Percentiles rank a stretch among this genome's conserved stretches.
Evolutionary conservation across 2,888 invertebrate genomes (phyloP).

Genomic region (Acrobasis suavella): DNA sequence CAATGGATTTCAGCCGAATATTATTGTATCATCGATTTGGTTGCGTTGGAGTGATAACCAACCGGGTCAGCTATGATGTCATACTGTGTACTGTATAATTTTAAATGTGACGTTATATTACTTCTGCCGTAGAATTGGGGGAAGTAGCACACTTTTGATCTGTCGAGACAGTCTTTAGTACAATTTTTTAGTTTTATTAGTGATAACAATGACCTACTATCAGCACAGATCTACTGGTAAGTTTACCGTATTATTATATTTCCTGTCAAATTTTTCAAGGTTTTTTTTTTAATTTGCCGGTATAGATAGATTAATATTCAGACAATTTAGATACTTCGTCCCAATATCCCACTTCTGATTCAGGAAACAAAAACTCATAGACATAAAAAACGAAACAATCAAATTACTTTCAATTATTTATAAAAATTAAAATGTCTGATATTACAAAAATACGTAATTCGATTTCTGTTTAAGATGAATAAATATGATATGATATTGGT

Average conservation of each 20-base stretch:
- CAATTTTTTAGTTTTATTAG: background rate
- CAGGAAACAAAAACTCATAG: background rate
- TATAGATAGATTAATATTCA: background rate
- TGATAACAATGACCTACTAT: constrained; percentile 13
- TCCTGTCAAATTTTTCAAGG: background rate
- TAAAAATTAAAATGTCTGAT: background rate
- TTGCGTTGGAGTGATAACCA: constrained; percentile 55
- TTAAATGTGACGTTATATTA: constrained; percentile 72
- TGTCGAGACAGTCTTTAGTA: background rate
- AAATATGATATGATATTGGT: background rate
- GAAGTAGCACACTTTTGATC: constrained; percentile 39
- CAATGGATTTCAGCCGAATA: constrained; percentile 29
- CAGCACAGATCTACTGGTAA: constrained; percentile 15
- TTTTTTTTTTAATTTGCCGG: background rate
- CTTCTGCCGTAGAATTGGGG: constrained; percentile 58
- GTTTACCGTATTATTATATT: background rate
- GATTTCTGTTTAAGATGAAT: background rate
- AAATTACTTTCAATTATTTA: background rate
- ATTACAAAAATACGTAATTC: background rate
- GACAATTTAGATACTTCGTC: background rate
- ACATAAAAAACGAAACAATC: background rate
- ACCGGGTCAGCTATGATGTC: constrained; percentile 70
- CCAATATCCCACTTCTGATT: background rate
- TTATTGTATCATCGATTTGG: constrained; percentile 47
- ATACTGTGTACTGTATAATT: constrained; percentile 64